Base-by-base conservation (phyloP, 2,888 invertebrate species). In the Bugulina stolonifera region DNA sequence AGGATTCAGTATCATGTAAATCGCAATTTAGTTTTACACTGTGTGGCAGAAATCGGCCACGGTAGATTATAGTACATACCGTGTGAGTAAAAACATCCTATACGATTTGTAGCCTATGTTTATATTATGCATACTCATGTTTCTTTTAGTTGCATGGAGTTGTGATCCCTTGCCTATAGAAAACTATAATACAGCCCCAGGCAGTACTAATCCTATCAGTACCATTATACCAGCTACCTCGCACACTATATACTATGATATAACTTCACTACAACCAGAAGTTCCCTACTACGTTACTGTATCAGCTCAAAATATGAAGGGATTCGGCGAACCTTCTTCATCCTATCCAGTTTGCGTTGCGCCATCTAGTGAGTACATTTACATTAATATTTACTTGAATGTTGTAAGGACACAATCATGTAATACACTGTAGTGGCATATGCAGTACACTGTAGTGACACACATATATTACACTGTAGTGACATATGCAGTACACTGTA, bases 241-340 rank as follows among this genome's bases (percentile, higher is more conserved):
- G 3, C n/a, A 1, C 32, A 22, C 22, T 18, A 3, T 32, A 64
- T 10, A 25, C 2, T 64, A 25, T 64, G 32, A 64, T 5, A 22
- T 64, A 14, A 64, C 64, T 14, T 27, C 10, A 5, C 64, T 64
- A 34, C 18, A 14, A 3, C 14, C 29, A 14, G 64, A 27, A 3
- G 5, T 29, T 2, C 29, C 34, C 18, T 64, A 64, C 27, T n/a
- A 32, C n/a, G 27, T 32, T 5, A 64, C 25, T 10, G 32, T 64
- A 14, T 64, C 64, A 5, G 64, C 34, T 27, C 34, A 14, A 22
- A 64, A 64, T 32, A 64, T 64, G 32, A 64, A 64, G n/a, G 64
- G 64, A 14, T 64, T 32, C 29, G 32, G 64, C 14, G 5, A 64
- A 32, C 10, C 25, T 14, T 14, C 25, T 14, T 64, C 29, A 32